phyloP scores from a whole-genome alignment of 2,888 invertebrate genomes.

The Dynastes maya region DNA sequence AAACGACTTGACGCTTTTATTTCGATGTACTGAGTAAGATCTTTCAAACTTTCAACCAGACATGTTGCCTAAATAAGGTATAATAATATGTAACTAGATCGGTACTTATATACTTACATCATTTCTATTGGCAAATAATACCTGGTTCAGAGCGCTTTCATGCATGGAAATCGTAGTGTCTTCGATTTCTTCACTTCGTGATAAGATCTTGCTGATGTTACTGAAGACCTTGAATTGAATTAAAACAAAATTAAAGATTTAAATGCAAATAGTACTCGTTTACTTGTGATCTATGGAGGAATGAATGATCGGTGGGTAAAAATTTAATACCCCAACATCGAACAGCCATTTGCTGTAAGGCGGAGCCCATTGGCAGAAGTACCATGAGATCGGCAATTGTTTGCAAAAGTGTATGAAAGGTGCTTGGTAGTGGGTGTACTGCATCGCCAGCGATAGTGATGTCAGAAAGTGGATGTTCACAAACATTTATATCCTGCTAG shows the following conservation, averaged over 20 bases:
- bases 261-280: conserved; percentile 34
- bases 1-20: conserved; percentile 93
- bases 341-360: conserved; percentile 92
- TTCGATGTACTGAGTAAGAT: conserved; percentile 84
- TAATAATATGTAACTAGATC: conserved; percentile 1
- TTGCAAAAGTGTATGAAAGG: conserved; percentile 89
- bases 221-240: conserved; percentile 80
- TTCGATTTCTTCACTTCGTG: conserved; percentile 90
- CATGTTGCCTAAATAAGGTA: conserved; percentile 62
- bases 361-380: conserved; percentile 87
- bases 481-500: conserved; percentile 74
- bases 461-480: conserved; percentile 87
- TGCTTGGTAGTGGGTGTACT: conserved; percentile 75
- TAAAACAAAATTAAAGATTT: conserved; percentile 41
- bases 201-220: conserved; percentile 95
- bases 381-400: conserved; percentile 95
- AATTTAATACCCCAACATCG: conserved; percentile 95
- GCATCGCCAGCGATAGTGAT: conserved; percentile 83
- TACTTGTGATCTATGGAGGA: conserved; percentile 80
- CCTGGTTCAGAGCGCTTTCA: conserved; percentile 71
- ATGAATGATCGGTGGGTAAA: conserved; percentile 90
- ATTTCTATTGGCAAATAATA: conserved; percentile 50
- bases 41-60: conserved; percentile 79
- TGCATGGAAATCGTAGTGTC: conserved; percentile 75
- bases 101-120: not conserved